Conservation (phyloP, 2,888 invertebrate genomes). For the Antheraea assamensis region DNA sequence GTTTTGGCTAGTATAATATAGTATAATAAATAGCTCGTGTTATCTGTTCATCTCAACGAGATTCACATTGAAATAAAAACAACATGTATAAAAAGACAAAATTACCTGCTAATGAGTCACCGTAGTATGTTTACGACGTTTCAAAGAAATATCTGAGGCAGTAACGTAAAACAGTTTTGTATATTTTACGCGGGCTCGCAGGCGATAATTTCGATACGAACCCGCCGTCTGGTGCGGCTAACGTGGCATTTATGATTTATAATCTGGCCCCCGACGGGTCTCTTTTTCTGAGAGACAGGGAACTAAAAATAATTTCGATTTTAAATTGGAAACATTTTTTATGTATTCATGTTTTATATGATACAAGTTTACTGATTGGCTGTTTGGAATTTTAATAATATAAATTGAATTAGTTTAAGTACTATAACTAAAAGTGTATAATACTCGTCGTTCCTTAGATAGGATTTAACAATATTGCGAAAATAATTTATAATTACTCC, state of each 20-base stretch:
- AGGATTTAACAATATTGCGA: background rate
- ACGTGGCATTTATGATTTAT: constrained; percentile 80
- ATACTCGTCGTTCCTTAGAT: background rate
- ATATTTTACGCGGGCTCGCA: constrained; percentile 69
- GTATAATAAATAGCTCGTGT: background rate
- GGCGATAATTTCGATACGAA: constrained; percentile 76
- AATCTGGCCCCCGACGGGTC: constrained; percentile 73
- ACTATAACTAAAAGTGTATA: background rate
- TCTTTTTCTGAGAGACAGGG: constrained; percentile 70
- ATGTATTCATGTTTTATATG: constrained; percentile 64
- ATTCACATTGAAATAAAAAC: background rate
- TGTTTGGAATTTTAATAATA: constrained; percentile 22
- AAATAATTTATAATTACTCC: background rate
- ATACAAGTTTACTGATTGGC: constrained; percentile 55
- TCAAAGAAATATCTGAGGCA: constrained; percentile 68
- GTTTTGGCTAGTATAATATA: too few relatives aligned
- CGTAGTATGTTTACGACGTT: constrained; percentile 59
- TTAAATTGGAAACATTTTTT: constrained; percentile 77
- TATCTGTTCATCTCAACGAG: background rate
- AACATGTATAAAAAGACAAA: constrained; percentile 7
- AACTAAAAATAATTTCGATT: constrained; percentile 72
- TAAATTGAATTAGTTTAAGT: background rate
- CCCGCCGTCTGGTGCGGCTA: constrained; percentile 57
- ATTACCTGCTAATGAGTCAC: constrained; percentile 57
- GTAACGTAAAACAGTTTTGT: constrained; percentile 77